Evolutionary conservation across 2,888 invertebrate species (phyloP).

Genomic region (Eupithecia pulchellata): DNA sequence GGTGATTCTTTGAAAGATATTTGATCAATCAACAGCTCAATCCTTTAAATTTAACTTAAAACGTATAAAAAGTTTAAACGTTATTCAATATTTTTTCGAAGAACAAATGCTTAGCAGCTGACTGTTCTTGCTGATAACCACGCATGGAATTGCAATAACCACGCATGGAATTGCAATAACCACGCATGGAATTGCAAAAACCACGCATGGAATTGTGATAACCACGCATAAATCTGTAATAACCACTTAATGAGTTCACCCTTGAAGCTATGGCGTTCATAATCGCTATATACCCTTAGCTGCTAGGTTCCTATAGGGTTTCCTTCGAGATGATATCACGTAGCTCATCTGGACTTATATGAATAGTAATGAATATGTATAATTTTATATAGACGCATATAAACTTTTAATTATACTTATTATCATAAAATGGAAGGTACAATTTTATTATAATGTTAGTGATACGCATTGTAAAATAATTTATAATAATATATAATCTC

Average conservation of each 20-base stretch:
- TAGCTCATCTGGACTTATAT: too few relatives aligned
- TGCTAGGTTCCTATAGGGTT: too few relatives aligned
- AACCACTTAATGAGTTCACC: too few relatives aligned
- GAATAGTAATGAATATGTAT: neutral
- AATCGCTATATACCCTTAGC: too few relatives aligned
- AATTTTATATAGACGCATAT: conserved; percentile 29
- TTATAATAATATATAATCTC: conserved; percentile 53
- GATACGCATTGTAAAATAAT: conserved; percentile 63
- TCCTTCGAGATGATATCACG: too few relatives aligned
- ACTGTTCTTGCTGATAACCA: too few relatives aligned
- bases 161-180: too few relatives aligned
- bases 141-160: too few relatives aligned
- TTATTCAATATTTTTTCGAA: neutral
- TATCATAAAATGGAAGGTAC: conserved; percentile 67
- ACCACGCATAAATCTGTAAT: too few relatives aligned
- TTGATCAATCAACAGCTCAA: neutral
- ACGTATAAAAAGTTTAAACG: neutral
- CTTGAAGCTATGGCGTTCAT: too few relatives aligned
- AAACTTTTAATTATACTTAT: conserved; percentile 39
- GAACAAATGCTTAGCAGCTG: neutral
- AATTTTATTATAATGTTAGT: conserved; percentile 49
- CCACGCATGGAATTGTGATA: too few relatives aligned
- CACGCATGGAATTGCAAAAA: too few relatives aligned
- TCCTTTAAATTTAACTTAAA: neutral
- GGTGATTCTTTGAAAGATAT: neutral